Evolutionary conservation across 2,888 invertebrate species (phyloP).

Genomic region (Arenicola marina): DNA sequence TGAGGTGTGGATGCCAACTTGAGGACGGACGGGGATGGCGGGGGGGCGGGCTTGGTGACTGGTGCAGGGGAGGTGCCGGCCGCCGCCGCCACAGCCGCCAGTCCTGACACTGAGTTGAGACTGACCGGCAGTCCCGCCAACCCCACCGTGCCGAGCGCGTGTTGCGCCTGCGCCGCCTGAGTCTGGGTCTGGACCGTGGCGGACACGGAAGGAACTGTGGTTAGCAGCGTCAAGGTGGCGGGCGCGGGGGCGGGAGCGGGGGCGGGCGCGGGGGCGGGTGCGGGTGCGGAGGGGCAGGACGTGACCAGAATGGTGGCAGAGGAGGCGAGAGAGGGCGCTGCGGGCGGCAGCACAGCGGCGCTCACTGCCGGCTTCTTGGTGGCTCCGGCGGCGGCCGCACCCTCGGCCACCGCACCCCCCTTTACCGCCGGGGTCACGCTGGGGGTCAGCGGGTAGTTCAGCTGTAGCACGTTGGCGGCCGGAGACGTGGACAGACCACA

Average conservation of each 20-base stretch:
- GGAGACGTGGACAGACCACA: constrained; percentile 55
- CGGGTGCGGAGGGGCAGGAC: not conserved
- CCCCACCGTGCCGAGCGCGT: too few relatives aligned
- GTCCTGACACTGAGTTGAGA: too few relatives aligned
- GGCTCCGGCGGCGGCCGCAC: not conserved
- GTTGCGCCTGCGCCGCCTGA: too few relatives aligned
- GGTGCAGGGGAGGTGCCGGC: too few relatives aligned
- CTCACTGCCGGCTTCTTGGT: not conserved
- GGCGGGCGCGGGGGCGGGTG: not conserved
- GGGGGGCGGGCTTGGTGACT: too few relatives aligned
- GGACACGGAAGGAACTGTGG: too few relatives aligned
- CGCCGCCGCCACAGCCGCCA: too few relatives aligned
- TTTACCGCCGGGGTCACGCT: not conserved
- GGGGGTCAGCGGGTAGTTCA: constrained; percentile 51
- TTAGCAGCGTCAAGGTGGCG: too few relatives aligned
- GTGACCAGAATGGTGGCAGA: constrained; percentile 7
- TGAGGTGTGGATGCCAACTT: too few relatives aligned
- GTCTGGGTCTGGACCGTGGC: too few relatives aligned
- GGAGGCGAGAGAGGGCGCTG: not conserved
- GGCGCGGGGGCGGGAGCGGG: not conserved
- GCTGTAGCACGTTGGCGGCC: constrained; percentile 54
- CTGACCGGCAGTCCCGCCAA: too few relatives aligned
- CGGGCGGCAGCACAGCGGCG: not conserved
- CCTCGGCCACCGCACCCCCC: not conserved
- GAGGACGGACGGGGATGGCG: too few relatives aligned